Evolutionary conservation across 1,140 invertebrate genomes (phyloP).

Genomic region (Euura saliciscinereae): DNA sequence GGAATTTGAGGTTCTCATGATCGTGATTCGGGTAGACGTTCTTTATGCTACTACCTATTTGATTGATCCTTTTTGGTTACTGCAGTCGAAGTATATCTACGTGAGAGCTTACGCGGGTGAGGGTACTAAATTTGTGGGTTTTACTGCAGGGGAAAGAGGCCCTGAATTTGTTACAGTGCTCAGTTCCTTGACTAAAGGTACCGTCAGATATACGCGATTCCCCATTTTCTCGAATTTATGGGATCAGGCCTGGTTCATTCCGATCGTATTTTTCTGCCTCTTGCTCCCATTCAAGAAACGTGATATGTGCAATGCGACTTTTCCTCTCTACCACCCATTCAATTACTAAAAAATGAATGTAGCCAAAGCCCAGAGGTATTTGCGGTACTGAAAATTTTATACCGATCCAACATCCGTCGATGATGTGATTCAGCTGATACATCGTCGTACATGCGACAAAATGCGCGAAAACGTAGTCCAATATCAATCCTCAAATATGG

Average conservation of each 20-base stretch:
- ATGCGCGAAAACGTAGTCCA: not conserved
- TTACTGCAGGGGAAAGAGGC: not conserved
- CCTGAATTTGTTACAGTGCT: conserved; percentile 2
- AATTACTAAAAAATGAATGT: not conserved
- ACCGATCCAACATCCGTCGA: not conserved
- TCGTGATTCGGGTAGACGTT: no score
- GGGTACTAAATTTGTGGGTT: not conserved
- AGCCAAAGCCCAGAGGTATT: not conserved
- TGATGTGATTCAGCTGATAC: not conserved
- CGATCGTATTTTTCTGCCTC: no score
- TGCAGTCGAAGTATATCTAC: no score
- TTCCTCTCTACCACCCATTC: no score
- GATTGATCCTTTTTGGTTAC: no score
- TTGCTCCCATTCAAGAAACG: no score
- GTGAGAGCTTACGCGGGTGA: not conserved
- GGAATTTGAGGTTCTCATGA: no score
- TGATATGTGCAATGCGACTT: no score
- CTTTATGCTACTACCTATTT: no score
- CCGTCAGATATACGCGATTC: not conserved
- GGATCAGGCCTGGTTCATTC: no score
- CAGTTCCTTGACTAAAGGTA: not conserved
- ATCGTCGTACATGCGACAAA: no score
- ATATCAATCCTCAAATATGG: not conserved
- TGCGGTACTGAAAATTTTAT: not conserved
- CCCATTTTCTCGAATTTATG: not conserved